Evolutionary conservation across 2,797 vertebrate species (phyloP), one percentile per base, ranked within the genome.

Genomic region (Chaetophractus vellerosus): DNA sequence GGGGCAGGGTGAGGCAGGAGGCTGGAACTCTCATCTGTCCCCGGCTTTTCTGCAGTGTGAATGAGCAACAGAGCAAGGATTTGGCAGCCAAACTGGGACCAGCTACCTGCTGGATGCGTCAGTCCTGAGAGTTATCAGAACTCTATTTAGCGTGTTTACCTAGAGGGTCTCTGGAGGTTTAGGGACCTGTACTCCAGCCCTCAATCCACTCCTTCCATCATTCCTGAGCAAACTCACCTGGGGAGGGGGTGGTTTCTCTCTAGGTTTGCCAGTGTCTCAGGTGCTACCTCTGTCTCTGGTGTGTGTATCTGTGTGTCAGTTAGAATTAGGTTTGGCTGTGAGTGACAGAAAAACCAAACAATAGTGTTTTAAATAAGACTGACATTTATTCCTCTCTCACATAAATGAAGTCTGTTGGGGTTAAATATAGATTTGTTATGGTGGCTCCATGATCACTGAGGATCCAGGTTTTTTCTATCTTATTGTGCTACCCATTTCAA

Each of bases 381-480:
- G 2, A 59, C 24, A 10, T 96, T 84, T 83, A 84, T 84, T 96
- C 91, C 28, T 80, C 38, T 83, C 31, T 64, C 55, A 28, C 21
- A 23, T n/a, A 36, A 63, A n/a, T 63, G 55, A 93, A 38, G 41
- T 52, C 14, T 16, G 57, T 26, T 28, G 50, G 52, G 14, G 6
- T 76, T 72, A 28, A 24, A 57, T 28, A 21, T 28, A 41, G n/a
- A 24, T 63, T 91, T 91, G 38, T 90, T 63, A 76, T 4, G 6
- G 26, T 23, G 71, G 26, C 28, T 90, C 52, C 26, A 52, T 61
- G 48, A 57, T 59, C 33, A 12, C 36, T 52, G 63, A 64, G 21
- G 69, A 45, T 16, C 31, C 6, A 10, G 33, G 50, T 26, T 68
- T 19, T 57, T 86, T 41, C 55, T 68, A 4, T 61, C 45, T 82